Conservation (phyloP, 2,888 invertebrate species). For the Alcis repandata region DNA sequence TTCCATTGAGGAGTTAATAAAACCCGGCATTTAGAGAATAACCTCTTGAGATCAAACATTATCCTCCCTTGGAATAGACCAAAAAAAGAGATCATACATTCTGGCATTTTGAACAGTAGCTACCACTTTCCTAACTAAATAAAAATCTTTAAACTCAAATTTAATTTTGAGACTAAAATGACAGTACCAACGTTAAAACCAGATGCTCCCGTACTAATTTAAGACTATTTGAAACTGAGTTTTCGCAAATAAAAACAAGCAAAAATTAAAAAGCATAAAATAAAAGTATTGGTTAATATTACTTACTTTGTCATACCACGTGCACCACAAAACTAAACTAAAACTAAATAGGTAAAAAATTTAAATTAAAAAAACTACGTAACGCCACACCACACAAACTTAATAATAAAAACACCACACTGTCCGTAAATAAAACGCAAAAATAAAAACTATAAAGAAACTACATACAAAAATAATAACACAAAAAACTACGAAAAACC, state of each 20-base stretch:
- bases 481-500: too few relatives aligned
- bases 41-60: too few relatives aligned
- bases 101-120: too few relatives aligned
- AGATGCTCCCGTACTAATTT: slow-evolving; percentile 4
- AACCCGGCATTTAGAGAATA: too few relatives aligned
- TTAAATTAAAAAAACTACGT: slow-evolving; percentile 24
- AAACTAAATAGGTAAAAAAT: slow-evolving; percentile 11
- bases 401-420: slow-evolving; percentile 23
- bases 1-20: neutral
- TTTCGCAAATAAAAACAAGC: slow-evolving; percentile 21
- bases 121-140: too few relatives aligned
- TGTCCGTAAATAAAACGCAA: neutral
- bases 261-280: slow-evolving; percentile 41
- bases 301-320: slow-evolving; percentile 22
- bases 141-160: too few relatives aligned
- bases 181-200: neutral
- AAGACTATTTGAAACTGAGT: slow-evolving; percentile 30
- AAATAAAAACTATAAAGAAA: slow-evolving; percentile 8
- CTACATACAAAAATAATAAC: neutral
- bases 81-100: too few relatives aligned
- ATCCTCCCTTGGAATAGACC: too few relatives aligned
- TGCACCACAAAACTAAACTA: slow-evolving; percentile 31
- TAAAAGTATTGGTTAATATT: slow-evolving; percentile 19
- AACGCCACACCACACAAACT: slow-evolving; percentile 28
- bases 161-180: neutral